Evolutionary conservation across 2,888 invertebrate species (phyloP), one percentile per base, ranked within the genome.

Genomic region (Chymomyza fuscimana): DNA sequence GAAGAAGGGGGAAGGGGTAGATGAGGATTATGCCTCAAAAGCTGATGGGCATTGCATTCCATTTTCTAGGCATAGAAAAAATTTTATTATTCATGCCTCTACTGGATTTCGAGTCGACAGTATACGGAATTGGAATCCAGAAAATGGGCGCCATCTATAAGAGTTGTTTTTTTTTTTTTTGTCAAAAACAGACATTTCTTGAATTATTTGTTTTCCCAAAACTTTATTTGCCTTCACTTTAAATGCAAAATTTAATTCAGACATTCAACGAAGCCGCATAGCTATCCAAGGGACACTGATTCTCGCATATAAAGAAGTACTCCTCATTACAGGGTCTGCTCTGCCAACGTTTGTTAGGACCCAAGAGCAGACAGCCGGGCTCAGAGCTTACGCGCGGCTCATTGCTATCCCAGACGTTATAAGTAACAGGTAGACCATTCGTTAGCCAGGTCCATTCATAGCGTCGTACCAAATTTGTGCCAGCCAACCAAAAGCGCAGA

Each of bases 401-500:
- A 2, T 52, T 22, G 0, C 3, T 12, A 9, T 54, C 70, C 85
- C 87, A 85, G 5, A 69, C 70, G 5, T 66, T 68, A 15, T 65
- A 82, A n/a, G 77, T 77, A 25, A 86, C 32, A 0, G 80, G 81
- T 5, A 66, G 58, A 1, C 80, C 80, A 15, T 22, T 63, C 46
- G 68, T 64, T 2, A 72, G 16, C 85, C 85, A 86, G 5, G 62
- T 64, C 82, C 84, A 86, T 5, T 71, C 36, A 4, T 40, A 36
- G 0, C 22, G 9, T 12, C 74, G 10, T 1, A 36, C 70, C 54
- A 71, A 54, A 46, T 85, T 85, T 6, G 74, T 83, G 58, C 77
- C 83, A 0, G 81, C 80, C 5, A 86, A 58, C 85, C 85, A 86
- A 54, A 81, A 86, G 3, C 65, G 64, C 32, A 65, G 65, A 6